Evolutionary conservation across 1,140 invertebrate species (phyloP).

Genomic region (Pseudachorutes palmiensis): DNA sequence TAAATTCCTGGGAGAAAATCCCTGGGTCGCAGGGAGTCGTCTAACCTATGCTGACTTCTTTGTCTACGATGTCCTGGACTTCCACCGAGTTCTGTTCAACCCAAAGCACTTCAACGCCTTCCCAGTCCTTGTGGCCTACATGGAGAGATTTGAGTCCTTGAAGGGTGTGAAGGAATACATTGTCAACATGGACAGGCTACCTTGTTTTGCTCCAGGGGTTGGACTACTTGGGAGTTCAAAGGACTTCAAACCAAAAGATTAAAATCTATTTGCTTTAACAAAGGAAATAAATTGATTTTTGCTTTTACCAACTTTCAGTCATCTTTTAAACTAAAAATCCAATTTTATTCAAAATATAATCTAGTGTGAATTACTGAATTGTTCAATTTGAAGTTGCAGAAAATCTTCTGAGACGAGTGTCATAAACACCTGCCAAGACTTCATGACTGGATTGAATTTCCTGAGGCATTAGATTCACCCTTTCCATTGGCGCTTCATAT

Average conservation of each 20-base stretch:
- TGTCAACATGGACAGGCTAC: too few species aligned
- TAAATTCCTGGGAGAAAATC: conserved; percentile 3
- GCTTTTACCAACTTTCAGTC: background rate
- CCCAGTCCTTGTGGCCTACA: background rate
- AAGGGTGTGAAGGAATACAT: conserved; percentile 7
- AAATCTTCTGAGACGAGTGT: too few species aligned
- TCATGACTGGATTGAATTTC: too few species aligned
- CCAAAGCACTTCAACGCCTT: background rate
- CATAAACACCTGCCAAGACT: too few species aligned
- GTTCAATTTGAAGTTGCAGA: too few species aligned
- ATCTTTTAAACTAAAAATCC: too few species aligned
- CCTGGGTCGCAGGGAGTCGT: background rate
- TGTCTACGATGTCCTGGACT: conserved; percentile 4
- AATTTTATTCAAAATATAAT: too few species aligned
- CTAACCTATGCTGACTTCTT: conserved; percentile 3
- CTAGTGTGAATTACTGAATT: too few species aligned
- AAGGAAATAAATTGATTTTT: too few species aligned
- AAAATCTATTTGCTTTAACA: background rate
- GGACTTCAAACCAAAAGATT: background rate
- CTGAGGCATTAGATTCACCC: too few species aligned
- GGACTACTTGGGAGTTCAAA: background rate
- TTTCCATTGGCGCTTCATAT: too few species aligned
- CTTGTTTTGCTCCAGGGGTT: too few species aligned
- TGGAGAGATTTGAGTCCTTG: background rate
- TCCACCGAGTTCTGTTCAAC: background rate